phyloP scores from a whole-genome alignment of 2,888 invertebrate genomes.

The Lasioglossum malachurum region DNA sequence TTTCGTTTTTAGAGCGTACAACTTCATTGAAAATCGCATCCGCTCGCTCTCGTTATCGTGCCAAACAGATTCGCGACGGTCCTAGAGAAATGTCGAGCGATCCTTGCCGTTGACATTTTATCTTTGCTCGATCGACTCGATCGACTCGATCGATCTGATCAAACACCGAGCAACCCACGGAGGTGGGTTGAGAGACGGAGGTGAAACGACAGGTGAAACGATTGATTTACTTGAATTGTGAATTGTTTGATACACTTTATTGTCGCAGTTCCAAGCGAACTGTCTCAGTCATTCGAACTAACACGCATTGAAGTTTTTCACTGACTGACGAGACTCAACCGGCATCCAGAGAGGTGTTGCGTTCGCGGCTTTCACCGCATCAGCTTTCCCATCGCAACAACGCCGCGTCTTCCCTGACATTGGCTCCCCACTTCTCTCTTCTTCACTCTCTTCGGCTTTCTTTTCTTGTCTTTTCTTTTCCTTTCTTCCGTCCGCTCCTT shows the following conservation, averaged over 20 bases:
- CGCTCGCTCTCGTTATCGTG: conserved; percentile 8
- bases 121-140: not conserved
- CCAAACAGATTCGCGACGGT: not conserved
- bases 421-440: conserved; percentile 64
- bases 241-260: not conserved
- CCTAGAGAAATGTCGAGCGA: not conserved
- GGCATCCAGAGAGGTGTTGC: conserved; percentile 66
- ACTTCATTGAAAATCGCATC: conserved; percentile 3
- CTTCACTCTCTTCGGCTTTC: conserved; percentile 56
- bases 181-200: too few species aligned
- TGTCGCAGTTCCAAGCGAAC: not conserved
- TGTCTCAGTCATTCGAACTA: conserved; percentile 71
- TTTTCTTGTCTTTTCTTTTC: conserved; percentile 17
- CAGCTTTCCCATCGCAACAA: conserved; percentile 80
- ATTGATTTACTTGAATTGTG: too few species aligned
- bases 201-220: not conserved
- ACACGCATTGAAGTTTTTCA: conserved; percentile 67
- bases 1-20: not conserved
- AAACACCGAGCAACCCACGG: not conserved
- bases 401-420: conserved; percentile 62
- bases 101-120: conserved; percentile 11
- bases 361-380: conserved; percentile 81
- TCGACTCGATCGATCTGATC: not conserved
- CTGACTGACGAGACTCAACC: conserved; percentile 58
- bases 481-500: not conserved